phyloP scores from a whole-genome alignment of 2,113 vertebrate genomes.

The Piaya cayana region DNA sequence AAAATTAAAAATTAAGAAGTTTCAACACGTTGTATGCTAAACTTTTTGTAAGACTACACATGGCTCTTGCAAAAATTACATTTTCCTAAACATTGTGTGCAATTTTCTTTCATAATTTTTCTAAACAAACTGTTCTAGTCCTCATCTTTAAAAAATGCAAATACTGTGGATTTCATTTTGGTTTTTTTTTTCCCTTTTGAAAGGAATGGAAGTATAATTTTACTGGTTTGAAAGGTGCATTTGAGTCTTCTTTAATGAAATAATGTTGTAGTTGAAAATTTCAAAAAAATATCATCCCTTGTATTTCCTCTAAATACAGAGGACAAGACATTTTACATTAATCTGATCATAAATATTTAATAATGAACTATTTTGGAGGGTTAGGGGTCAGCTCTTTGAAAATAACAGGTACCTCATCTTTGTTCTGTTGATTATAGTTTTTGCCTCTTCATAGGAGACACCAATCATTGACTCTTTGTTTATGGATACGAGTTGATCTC shows the following conservation, averaged over 20 bases:
- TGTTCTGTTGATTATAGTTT: constrained; percentile 82
- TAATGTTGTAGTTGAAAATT: background rate
- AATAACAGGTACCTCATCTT: constrained; percentile 81
- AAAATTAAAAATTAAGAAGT: background rate
- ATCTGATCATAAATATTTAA: background rate
- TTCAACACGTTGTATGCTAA: background rate
- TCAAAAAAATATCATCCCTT: background rate
- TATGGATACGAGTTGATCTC: constrained; percentile 92
- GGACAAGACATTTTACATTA: background rate
- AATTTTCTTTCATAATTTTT: background rate
- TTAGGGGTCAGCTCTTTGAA: background rate
- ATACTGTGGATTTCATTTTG: background rate
- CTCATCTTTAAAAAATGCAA: background rate
- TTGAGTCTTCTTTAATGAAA: background rate
- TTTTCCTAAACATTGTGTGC: background rate
- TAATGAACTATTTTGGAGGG: background rate
- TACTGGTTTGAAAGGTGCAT: background rate
- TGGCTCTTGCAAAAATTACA: background rate
- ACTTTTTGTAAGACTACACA: background rate
- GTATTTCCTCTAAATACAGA: background rate
- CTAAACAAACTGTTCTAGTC: background rate
- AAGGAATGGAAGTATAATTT: background rate
- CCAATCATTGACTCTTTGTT: constrained; percentile 94
- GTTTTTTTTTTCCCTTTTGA: background rate
- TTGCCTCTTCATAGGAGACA: constrained; percentile 90